Conservation (phyloP, 37 sponge, comb jelly and placozoan species). For the Diacarnus erythraeanus region DNA sequence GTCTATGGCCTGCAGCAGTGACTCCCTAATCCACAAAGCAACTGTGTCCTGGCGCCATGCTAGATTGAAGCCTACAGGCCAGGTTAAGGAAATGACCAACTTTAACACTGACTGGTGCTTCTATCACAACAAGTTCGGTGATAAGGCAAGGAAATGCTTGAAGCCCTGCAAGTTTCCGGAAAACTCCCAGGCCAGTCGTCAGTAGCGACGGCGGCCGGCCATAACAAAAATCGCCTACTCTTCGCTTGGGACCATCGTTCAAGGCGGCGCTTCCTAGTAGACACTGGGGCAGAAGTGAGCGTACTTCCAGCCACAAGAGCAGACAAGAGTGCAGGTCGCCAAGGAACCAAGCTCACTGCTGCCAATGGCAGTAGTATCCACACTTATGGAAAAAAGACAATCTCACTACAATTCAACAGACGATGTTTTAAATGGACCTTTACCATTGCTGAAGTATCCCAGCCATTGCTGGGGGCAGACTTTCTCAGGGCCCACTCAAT, state of each 20-base stretch:
- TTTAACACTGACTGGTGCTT: not conserved
- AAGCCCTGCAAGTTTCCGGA: conserved; percentile 15
- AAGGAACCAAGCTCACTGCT: too few relatives aligned
- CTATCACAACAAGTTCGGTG: too few relatives aligned
- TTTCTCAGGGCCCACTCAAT: conserved; percentile 36
- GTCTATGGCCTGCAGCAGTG: not conserved
- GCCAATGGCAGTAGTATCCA: conserved; percentile 32
- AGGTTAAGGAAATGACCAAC: not conserved
- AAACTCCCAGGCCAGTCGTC: conserved; percentile 29
- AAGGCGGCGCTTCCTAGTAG: conserved; percentile 24
- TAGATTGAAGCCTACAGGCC: not conserved
- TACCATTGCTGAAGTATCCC: too few relatives aligned
- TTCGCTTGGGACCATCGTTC: conserved; percentile 17
- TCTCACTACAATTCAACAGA: conserved; percentile 25
- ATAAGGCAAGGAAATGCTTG: too few relatives aligned
- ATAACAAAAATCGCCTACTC: too few relatives aligned
- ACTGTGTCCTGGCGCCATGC: not conserved
- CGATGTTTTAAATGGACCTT: too few relatives aligned
- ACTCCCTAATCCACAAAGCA: not conserved
- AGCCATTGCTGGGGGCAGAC: conserved; percentile 40
- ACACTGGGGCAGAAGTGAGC: conserved; percentile 30
- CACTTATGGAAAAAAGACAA: conserved; percentile 10
- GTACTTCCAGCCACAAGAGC: too few relatives aligned
- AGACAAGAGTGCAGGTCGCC: too few relatives aligned
- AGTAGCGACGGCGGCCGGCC: not conserved